These are phyloP conservation scores for Threskiornis aethiopicus DNA, from an alignment of 2,797 vertebrate genomes.

Conservation along the genomic window DNA sequence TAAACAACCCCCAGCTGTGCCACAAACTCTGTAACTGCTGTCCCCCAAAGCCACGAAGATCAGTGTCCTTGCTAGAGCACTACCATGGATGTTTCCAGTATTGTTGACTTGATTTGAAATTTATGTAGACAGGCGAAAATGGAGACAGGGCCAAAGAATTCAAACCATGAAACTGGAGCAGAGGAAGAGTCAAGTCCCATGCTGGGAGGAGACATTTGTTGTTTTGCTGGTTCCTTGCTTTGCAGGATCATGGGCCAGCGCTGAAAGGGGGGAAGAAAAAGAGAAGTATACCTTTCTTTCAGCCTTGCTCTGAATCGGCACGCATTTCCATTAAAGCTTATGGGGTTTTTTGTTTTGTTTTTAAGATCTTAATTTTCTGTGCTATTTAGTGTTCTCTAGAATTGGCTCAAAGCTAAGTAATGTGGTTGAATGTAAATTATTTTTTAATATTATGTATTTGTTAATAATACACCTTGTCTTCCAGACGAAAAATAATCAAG, in stretches of 20 bases:
- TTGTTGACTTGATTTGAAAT: not conserved
- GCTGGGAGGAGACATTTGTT: not conserved
- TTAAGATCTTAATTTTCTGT: not conserved
- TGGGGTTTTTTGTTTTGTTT: not conserved
- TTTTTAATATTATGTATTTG: not conserved
- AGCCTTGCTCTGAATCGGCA: not conserved
- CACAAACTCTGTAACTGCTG: not conserved
- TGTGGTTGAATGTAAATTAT: not conserved
- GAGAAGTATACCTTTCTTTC: not conserved
- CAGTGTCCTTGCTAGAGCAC: not conserved
- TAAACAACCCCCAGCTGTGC: not conserved
- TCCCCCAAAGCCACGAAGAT: not conserved
- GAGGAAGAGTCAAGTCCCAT: not conserved
- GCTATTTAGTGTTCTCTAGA: not conserved
- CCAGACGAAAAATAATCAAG: not conserved
- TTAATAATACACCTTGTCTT: not conserved
- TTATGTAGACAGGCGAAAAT: not conserved
- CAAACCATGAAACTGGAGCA: not conserved
- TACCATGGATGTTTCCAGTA: not conserved
- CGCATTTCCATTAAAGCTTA: not conserved
- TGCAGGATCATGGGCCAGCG: not conserved
- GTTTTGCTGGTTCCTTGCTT: not conserved
- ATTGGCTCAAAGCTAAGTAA: not conserved
- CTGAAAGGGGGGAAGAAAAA: not conserved
- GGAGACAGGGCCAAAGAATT: not conserved